Conservation (phyloP, 2,888 invertebrate genomes). For the Vesta saturnalis region DNA sequence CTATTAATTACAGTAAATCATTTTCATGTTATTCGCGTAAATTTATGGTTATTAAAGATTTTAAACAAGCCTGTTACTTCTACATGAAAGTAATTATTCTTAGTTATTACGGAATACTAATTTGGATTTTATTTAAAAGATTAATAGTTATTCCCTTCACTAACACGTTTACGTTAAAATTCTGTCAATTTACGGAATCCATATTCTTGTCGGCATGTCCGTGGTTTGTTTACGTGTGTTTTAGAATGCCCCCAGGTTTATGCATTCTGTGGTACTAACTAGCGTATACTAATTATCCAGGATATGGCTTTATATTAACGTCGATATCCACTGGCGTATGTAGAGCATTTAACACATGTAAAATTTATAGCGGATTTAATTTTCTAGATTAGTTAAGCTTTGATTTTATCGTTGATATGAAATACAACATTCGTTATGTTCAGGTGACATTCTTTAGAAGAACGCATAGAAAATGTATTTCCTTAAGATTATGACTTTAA, state of each 20-base stretch:
- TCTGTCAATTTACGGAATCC: conserved; percentile 6
- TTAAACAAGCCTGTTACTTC: conserved; percentile 6
- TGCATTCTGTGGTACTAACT: conserved; percentile 29
- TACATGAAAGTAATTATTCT: neutral
- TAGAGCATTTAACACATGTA: conserved; percentile 21
- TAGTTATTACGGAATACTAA: neutral
- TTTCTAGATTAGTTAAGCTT: conserved; percentile 24
- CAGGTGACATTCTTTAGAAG: neutral
- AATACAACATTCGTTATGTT: conserved; percentile 17
- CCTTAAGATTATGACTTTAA: too few species aligned
- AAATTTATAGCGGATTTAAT: conserved; percentile 33
- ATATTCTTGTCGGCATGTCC: conserved; percentile 32
- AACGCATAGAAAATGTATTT: too few species aligned
- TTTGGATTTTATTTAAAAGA: neutral
- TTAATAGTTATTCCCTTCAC: neutral
- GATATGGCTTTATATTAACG: conserved; percentile 34
- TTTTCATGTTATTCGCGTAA: conserved; percentile 23
- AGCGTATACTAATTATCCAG: conserved; percentile 38
- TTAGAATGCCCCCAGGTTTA: conserved; percentile 30
- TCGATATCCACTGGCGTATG: conserved; percentile 27
- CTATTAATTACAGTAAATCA: conserved; percentile 27
- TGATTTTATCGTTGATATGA: conserved; percentile 31
- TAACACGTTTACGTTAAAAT: conserved; percentile 16
- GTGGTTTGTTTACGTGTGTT: conserved; percentile 40
- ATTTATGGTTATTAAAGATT: conserved; percentile 30